These are phyloP conservation scores for Zelleria hepariella DNA, from an alignment of 2,888 invertebrate genomes.

Conservation along the genomic window DNA sequence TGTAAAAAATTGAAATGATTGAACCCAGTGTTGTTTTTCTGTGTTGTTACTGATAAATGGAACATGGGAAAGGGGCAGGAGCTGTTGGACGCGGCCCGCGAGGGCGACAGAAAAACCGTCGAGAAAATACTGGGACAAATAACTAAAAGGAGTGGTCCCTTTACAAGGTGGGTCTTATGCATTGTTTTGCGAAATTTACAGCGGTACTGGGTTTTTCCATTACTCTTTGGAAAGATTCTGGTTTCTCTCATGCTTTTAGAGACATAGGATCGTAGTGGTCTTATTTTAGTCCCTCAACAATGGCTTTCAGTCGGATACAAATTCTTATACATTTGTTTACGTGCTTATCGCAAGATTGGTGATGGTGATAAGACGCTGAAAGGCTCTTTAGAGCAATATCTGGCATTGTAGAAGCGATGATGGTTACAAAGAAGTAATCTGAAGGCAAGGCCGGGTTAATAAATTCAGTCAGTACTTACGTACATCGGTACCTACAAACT, in stretches of 20 bases:
- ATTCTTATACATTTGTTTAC: slow-evolving; percentile 38
- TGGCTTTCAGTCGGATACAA: slow-evolving; percentile 16
- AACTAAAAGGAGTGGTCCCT: slow-evolving; percentile 92
- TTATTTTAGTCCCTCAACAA: slow-evolving; percentile 8
- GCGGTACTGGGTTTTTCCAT: not conserved
- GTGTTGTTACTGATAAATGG: slow-evolving; percentile 56
- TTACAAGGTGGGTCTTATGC: slow-evolving; percentile 83
- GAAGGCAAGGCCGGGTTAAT: slow-evolving; percentile 16
- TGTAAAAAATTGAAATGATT: slow-evolving; percentile 63
- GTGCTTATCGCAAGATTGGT: slow-evolving; percentile 22
- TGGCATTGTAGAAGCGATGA: not conserved
- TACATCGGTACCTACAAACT: not conserved
- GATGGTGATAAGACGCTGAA: not conserved
- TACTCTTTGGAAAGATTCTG: not conserved
- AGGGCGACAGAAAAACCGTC: slow-evolving; percentile 89
- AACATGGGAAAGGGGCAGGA: slow-evolving; percentile 97
- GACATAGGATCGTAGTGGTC: too few species aligned
- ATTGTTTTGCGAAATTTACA: slow-evolving; percentile 30
- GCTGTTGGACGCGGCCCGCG: slow-evolving; percentile 94
- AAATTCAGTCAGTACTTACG: not conserved
- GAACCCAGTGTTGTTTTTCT: slow-evolving; percentile 64
- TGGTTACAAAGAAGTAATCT: slow-evolving; percentile 14
- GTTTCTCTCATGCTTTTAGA: too few species aligned
- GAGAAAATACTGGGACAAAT: slow-evolving; percentile 92
- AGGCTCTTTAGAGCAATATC: not conserved